Evolutionary conservation across 2,113 vertebrate species (phyloP), one percentile per base, ranked within the genome.

Genomic region (Phainopepla nitens): DNA sequence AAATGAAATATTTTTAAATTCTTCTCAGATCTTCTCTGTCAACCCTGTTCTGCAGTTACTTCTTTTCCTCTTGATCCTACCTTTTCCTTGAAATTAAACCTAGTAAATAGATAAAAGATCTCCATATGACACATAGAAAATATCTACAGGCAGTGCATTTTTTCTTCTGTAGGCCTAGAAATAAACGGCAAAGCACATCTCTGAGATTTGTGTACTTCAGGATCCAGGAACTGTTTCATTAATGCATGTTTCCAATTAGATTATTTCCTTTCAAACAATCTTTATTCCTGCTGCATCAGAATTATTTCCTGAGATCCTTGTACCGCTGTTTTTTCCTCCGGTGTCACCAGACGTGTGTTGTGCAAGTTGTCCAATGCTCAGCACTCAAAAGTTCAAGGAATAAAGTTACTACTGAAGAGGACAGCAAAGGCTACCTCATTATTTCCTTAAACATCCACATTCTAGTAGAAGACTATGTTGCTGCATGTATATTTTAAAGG

Each of bases 291-390:
- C 22, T 62, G 20, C 6, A 13, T 65, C 44, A 45, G n/a, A 56
- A 66, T 45, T 57, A 6, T 20, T 72, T 35, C 25, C 24, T n/a
- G 23, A 73, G 39, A 85, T 6, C 31, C 13, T 6, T 0, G 4
- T 47, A 9, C 15, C 6, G 7, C 36, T 66, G 28, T 1, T 45
- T 64, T 68, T 36, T 6, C 13, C 16, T 75, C 20, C 28, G 9
- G 4, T 79, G 36, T 51, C 31, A n/a, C 23, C 15, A 42, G 22
- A 41, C 0, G 0, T 13, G n/a, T 78, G 39, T 47, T 70, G 23
- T 56, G 49, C 47, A 23, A 61, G 56, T 36, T 23, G 6, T 44
- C 47, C 33, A 35, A 13, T 41, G 49, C 29, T 81, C 31, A 23
- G 17, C 24, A 33, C 27, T 10, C 11, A 7, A 25, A 33, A 83